Conservation (phyloP, 2,113 vertebrate species). For the Cottus gobio region DNA sequence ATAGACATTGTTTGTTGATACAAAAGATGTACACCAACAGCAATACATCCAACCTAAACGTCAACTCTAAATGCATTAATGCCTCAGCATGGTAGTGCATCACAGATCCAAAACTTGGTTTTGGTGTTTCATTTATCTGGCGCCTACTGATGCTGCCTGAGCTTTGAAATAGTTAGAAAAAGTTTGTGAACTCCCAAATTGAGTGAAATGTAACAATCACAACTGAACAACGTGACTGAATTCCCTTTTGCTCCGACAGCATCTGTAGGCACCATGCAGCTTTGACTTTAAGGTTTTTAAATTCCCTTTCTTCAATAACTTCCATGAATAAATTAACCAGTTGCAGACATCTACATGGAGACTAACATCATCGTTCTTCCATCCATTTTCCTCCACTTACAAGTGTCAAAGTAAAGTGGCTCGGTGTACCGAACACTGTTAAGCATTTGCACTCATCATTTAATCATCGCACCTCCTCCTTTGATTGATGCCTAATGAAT, state of each 20-base stretch:
- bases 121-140: too few species aligned
- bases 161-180: constrained; percentile 11
- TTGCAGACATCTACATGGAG: constrained; percentile 21
- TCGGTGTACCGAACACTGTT: constrained; percentile 60
- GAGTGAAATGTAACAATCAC: constrained; percentile 36
- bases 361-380: constrained; percentile 46
- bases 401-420: constrained; percentile 71
- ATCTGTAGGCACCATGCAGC: constrained; percentile 19
- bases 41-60: too few species aligned
- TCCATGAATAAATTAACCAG: constrained; percentile 55
- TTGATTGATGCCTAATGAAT: constrained; percentile 90
- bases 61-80: background rate
- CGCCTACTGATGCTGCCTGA: background rate
- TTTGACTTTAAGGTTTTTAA: constrained; percentile 37
- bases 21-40: too few species aligned
- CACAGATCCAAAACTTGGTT: background rate
- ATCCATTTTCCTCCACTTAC: constrained; percentile 61
- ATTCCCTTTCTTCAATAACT: constrained; percentile 62
- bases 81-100: background rate
- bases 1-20: too few species aligned
- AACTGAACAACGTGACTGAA: background rate
- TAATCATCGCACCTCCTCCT: constrained; percentile 88
- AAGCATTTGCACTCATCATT: constrained; percentile 84
- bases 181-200: constrained; percentile 28
- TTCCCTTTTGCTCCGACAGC: constrained; percentile 23